These are phyloP conservation scores for Malurus melanocephalus DNA, from an alignment of 2,113 vertebrate species.

Conservation along the genomic window DNA sequence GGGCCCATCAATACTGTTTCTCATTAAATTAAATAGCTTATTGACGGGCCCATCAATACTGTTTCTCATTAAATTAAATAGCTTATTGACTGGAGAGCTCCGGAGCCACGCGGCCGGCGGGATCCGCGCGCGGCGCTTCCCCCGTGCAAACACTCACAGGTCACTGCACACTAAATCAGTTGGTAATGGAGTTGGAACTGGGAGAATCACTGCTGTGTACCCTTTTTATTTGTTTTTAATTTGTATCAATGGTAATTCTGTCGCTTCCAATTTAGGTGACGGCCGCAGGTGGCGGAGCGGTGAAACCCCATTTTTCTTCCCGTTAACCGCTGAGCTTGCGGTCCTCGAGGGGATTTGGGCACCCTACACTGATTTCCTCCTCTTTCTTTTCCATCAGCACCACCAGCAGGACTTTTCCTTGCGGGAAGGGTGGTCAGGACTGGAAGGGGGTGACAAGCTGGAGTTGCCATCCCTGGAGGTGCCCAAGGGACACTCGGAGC, in stretches of 20 bases:
- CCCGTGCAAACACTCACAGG: slow-evolving; percentile 77
- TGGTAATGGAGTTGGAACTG: slow-evolving; percentile 84
- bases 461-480: no score
- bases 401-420: rapidly evolving
- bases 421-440: rapidly evolving
- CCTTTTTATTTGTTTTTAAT: slow-evolving; percentile 94
- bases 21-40: no score
- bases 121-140: slow-evolving; percentile 70
- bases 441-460: background rate
- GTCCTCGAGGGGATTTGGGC: background rate
- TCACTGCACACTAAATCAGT: slow-evolving; percentile 87
- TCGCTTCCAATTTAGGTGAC: slow-evolving; percentile 72
- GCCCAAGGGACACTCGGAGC: background rate
- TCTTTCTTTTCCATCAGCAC: background rate
- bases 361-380: rapidly evolving
- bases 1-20: no score
- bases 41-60: slow-evolving; percentile 85
- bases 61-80: slow-evolving; percentile 95
- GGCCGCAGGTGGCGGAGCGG: slow-evolving; percentile 49
- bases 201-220: slow-evolving; percentile 73
- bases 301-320: slow-evolving; percentile 39
- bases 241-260: slow-evolving; percentile 85
- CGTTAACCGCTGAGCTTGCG: background rate
- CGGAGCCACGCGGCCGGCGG: slow-evolving; percentile 73
- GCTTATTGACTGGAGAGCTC: slow-evolving; percentile 91